Conservation (phyloP, 2,113 vertebrate genomes). For the Gavialis gangeticus region DNA sequence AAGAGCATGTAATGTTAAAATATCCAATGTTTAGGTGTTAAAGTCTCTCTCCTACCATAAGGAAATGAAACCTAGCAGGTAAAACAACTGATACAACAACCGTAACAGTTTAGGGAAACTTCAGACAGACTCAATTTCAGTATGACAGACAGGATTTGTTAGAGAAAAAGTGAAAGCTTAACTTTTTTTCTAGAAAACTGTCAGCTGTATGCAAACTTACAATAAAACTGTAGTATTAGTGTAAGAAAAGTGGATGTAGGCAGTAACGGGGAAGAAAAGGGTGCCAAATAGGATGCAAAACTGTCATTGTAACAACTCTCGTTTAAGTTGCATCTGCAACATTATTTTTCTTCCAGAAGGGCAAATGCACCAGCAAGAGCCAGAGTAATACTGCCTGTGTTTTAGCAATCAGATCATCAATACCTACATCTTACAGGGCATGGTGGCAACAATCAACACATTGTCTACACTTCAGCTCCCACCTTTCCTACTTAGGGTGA, state of each 20-base stretch:
- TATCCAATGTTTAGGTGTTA: accelerated
- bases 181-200: accelerated
- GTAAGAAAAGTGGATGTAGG: not conserved
- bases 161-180: accelerated
- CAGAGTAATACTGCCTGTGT: not conserved
- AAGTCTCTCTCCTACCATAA: not conserved
- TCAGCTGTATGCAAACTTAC: accelerated
- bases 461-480: not conserved
- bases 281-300: not conserved
- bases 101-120: not conserved
- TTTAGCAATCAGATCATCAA: not conserved
- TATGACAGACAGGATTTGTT: not conserved
- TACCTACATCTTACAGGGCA: not conserved
- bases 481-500: not conserved
- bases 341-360: not conserved
- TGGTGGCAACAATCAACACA: not conserved
- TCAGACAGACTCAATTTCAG: not conserved
- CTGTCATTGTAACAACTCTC: not conserved
- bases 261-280: not conserved
- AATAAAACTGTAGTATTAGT: not conserved
- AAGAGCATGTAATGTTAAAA: not conserved
- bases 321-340: not conserved
- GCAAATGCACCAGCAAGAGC: not conserved
- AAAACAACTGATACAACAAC: no score
- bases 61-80: not conserved